Evolutionary conservation across 1,140 invertebrate species (phyloP).

Genomic region (Centruroides vittatus): DNA sequence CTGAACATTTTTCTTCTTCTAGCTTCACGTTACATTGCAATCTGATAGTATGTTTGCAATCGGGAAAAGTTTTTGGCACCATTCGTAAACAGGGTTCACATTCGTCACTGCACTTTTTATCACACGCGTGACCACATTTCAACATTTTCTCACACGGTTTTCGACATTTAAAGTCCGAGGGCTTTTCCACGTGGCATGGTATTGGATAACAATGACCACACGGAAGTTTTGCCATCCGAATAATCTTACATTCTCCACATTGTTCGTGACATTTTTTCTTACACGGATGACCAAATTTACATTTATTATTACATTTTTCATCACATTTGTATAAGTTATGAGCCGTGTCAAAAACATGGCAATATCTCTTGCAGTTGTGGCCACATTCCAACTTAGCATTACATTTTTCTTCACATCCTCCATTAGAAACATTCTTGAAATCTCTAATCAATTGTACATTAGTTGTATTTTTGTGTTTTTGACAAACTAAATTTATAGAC

Average conservation of each 20-base stretch:
- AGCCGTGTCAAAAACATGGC: not conserved
- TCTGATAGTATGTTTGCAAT: not conserved
- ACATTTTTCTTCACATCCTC: not conserved
- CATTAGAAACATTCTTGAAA: not conserved
- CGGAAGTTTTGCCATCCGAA: too few relatives aligned
- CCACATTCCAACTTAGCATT: too few relatives aligned
- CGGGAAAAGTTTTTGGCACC: not conserved
- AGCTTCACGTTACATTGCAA: not conserved
- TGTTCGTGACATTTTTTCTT: too few relatives aligned
- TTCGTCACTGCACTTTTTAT: not conserved
- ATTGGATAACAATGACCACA: too few relatives aligned
- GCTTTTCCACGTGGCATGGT: not conserved
- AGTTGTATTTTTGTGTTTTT: not conserved
- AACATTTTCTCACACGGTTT: not conserved
- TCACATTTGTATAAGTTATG: not conserved
- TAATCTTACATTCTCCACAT: too few relatives aligned
- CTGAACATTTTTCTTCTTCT: not conserved
- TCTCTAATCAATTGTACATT: not conserved
- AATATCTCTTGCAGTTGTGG: not conserved
- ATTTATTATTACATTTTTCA: too few relatives aligned
- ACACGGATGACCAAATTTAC: too few relatives aligned
- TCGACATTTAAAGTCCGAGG: not conserved
- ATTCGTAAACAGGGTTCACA: not conserved
- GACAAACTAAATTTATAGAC: not conserved
- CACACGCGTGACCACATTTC: not conserved